Percentiles rank a stretch among this genome's conserved stretches.
phyloP scores from a whole-genome alignment of 2,888 invertebrate species.

The Papilio demoleus region DNA sequence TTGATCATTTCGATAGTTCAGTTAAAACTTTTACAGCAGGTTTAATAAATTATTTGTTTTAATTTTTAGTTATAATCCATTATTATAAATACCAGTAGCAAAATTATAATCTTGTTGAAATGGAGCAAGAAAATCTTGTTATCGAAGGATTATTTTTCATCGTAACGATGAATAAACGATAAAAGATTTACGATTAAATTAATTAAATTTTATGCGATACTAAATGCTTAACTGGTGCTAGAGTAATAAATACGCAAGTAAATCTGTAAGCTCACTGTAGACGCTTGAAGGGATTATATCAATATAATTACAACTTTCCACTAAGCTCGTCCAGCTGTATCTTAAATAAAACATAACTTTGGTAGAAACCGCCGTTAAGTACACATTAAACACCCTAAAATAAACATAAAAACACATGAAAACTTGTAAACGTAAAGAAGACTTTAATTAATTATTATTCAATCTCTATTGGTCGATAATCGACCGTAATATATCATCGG shows the following conservation, averaged over 20 bases:
- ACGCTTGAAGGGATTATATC: neutral
- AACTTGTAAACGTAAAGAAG: too few relatives aligned
- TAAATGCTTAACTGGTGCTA: slow-evolving; percentile 12
- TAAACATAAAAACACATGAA: too few relatives aligned
- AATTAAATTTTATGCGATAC: slow-evolving; percentile 9
- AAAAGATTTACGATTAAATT: slow-evolving; percentile 8
- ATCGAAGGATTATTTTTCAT: neutral
- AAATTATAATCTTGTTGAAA: neutral
- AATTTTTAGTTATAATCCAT: neutral
- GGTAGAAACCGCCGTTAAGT: neutral
- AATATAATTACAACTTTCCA: slow-evolving; percentile 12
- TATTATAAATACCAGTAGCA: neutral
- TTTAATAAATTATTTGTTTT: too few relatives aligned
- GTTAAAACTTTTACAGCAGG: too few relatives aligned
- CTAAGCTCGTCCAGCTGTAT: neutral
- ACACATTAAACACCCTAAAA: neutral
- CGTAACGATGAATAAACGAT: slow-evolving; percentile 14
- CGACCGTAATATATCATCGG: too few relatives aligned
- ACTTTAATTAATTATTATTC: too few relatives aligned
- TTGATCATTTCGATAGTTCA: too few relatives aligned
- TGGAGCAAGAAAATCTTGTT: neutral
- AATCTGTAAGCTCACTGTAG: slow-evolving; percentile 6
- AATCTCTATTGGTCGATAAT: too few relatives aligned
- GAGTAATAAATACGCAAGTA: neutral
- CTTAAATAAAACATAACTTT: neutral